phyloP scores from a whole-genome alignment of 2,797 vertebrate genomes.

The Etheostoma perlongum region DNA sequence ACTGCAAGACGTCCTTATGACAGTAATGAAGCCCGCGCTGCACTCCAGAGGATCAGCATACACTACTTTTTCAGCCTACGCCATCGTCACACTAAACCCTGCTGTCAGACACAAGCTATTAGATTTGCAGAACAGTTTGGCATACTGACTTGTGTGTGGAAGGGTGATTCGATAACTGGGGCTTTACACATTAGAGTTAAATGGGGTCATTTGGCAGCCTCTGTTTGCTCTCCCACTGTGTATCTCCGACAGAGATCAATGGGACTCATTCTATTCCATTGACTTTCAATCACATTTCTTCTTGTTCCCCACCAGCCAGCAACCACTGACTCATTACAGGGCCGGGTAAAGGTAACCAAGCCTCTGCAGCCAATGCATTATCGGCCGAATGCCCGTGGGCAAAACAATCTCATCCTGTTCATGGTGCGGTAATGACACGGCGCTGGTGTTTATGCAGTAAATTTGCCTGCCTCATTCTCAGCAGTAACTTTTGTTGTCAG shows the following conservation, averaged over 20 bases:
- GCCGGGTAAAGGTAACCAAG: constrained; percentile 59
- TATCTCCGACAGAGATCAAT: constrained; percentile 69
- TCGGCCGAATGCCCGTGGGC: constrained; percentile 34
- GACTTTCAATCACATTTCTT: constrained; percentile 77
- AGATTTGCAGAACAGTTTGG: constrained; percentile 5
- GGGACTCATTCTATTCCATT: constrained; percentile 72
- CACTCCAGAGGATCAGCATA: constrained; percentile 31
- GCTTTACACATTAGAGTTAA: constrained; percentile 71
- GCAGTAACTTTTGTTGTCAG: constrained; percentile 38
- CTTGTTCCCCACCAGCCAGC: constrained; percentile 53
- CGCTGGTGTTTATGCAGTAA: constrained; percentile 46
- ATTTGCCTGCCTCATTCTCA: constrained; percentile 31
- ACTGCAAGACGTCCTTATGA: constrained; percentile 28
- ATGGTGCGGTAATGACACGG: constrained; percentile 36
- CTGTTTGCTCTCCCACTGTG: constrained; percentile 52
- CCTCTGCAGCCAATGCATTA: constrained; percentile 54
- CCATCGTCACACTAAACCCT: constrained; percentile 37
- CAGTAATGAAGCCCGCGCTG: constrained; percentile 31
- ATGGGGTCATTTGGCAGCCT: constrained; percentile 72
- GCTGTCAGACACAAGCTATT: constrained; percentile 20
- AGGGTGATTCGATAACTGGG: constrained; percentile 60
- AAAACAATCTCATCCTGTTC: constrained; percentile 41
- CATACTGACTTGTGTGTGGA: constrained; percentile 24
- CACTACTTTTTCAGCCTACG: constrained; percentile 16
- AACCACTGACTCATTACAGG: constrained; percentile 63